Conservation (phyloP, 2,113 vertebrate genomes). For the Epinephelus lanceolatus region DNA sequence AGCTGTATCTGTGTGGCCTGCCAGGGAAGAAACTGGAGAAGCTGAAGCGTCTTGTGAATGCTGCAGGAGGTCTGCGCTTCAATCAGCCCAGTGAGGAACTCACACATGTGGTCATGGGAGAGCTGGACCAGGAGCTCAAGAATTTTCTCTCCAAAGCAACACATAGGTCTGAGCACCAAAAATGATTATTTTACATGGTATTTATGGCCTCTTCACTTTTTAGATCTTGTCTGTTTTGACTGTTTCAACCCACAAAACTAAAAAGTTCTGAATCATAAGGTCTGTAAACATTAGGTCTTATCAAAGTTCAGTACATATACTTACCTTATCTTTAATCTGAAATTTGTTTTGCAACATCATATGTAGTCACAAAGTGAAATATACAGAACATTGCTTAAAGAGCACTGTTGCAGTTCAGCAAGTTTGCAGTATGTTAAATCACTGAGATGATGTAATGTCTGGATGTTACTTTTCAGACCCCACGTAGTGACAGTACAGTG, state of each 20-base stretch:
- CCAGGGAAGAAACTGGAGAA: constrained; percentile 92
- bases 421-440: background rate
- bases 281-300: background rate
- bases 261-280: background rate
- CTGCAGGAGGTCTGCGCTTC: constrained; percentile 92
- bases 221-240: background rate
- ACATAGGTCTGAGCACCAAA: constrained; percentile 86
- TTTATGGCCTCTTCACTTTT: background rate
- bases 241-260: background rate
- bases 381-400: background rate
- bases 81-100: constrained; percentile 95
- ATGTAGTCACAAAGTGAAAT: background rate
- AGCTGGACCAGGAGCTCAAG: constrained; percentile 89
- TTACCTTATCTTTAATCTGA: background rate
- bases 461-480: constrained; percentile 83
- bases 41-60: constrained; percentile 91
- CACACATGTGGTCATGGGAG: constrained; percentile 94
- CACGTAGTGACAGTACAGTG: constrained; percentile 92
- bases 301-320: background rate
- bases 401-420: background rate
- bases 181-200: background rate
- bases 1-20: constrained; percentile 95
- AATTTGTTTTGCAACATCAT: background rate
- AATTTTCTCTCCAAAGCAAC: constrained; percentile 88
- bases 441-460: background rate